Evolutionary conservation across 2,797 vertebrate species (phyloP), one percentile per base, ranked within the genome.

Genomic region (Manis crassicaudata): DNA sequence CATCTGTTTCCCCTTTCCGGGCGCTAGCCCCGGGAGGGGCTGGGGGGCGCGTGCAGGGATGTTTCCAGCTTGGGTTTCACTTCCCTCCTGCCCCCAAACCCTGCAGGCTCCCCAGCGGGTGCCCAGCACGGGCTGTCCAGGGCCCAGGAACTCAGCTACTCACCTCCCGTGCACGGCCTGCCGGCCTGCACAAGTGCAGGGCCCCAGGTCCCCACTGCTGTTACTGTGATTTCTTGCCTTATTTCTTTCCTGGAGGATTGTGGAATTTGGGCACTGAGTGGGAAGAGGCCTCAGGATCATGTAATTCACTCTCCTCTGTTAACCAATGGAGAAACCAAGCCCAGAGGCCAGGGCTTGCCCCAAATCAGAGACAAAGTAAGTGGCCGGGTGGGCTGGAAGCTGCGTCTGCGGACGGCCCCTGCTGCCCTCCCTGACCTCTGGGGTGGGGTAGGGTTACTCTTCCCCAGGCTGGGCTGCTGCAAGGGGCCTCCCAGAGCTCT

Each of bases 11-110:
- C 60, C 27, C 20, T 87, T 96, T 79, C 43, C 40, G 29, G 43
- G 81, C 50, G 9, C 7, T 27, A 27, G 56, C 62, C 32, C 18
- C 1, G 73, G 63, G 21, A 25, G 13, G 27, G 46, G 25, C n/a
- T 1, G 3, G 40, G n/a, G 37, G 58, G 8, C 7, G 20, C 65
- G 85, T 16, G 63, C n/a, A 37, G 58, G 56, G 35, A 37, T 58
- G 89, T 88, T 85, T 29, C 32, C 32, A 8, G 29, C 76, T 11
- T 23, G 79, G 76, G 92, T 96, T 96, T 97, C 54, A 17, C 60
- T 92, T 94, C 88, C 52, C 40, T 77, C 67, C 72, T 58, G 63
- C 32, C 72, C 50, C 16, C 0, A 16, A 13, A 27, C 20, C 68
- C 2, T 46, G 46, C 84, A 8, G 6, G 27, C 14, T 32, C 75